Evolutionary conservation across 2,797 vertebrate genomes (phyloP), one percentile per base, ranked within the genome.

Genomic region (Neomorphus geoffroyi): DNA sequence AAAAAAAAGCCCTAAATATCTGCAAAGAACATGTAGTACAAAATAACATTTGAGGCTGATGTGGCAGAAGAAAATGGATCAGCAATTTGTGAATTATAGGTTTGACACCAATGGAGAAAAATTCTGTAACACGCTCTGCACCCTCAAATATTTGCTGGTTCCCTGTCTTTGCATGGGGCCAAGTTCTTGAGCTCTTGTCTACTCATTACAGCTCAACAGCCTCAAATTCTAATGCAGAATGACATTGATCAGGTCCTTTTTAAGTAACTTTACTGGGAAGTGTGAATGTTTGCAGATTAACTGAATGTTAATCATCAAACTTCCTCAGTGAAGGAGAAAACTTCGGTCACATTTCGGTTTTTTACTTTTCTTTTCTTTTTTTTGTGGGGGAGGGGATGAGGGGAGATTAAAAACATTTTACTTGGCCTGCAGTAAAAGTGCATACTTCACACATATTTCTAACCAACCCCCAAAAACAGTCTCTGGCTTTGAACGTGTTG

Each of bases 371-470:
- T 22, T 89, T 33, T 89, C 90, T 94, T 97, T 90, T 86, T 65
- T 30, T 74, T 58, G 54, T 48, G 77, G 79, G 53, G 90, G 60
- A 64, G 26, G 45, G 80, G 82, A 24, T 39, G 39, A 80, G 79
- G 67, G 74, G 88, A 95, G 89, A 98, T 97, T 97, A 96, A 98
- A 98, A 99, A 99, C 98, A 98, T 99, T 99, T 99, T 97, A 97
- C 96, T 99, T 99, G 99, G 99, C 98, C 97, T 87, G 70, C 91
- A 98, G 98, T 99, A 97, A 99, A 98, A 99, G 97, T 95, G 95
- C 97, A 98, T 97, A 97, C 96, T 98, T 98, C 97, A 98, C 98
- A 98, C 98, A 98, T 98, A 98, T 97, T 98, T 98, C 98, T 98
- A 98, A 99, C 98, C 98, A 98, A 98, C 98, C 98, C 97, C 97